Evolutionary conservation across 2,797 vertebrate species (phyloP).

Genomic region (Coendou prehensilis): DNA sequence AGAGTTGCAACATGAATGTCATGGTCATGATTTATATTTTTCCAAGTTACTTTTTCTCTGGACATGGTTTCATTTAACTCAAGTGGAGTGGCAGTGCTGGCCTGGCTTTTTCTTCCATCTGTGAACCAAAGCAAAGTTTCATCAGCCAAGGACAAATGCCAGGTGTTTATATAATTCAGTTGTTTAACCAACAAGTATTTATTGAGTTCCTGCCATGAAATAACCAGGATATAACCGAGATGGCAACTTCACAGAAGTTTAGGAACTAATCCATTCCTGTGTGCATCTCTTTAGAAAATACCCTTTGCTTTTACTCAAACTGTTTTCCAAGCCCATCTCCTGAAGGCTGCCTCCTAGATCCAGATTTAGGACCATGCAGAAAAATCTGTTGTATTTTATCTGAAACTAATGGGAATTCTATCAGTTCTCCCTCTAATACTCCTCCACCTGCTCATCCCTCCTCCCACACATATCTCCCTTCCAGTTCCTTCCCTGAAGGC

Average conservation of each 20-base stretch:
- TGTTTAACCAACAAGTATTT: background rate
- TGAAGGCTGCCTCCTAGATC: constrained; percentile 18
- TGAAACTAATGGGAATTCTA: constrained; percentile 25
- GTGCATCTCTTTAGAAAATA: constrained; percentile 14
- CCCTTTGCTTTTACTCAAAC: constrained; percentile 26
- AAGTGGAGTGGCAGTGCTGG: constrained; percentile 12
- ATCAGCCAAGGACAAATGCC: background rate
- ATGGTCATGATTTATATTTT: constrained; percentile 22
- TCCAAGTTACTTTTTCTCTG: constrained; percentile 59
- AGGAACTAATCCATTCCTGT: background rate
- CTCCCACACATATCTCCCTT: background rate
- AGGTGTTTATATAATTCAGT: background rate
- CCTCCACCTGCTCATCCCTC: background rate
- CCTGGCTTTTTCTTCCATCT: background rate
- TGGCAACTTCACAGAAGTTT: background rate
- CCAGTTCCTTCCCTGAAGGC: background rate
- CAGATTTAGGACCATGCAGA: background rate
- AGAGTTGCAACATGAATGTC: background rate
- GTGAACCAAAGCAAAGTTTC: constrained; percentile 44
- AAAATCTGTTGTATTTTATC: constrained; percentile 25
- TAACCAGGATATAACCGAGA: background rate
- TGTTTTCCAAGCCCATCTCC: constrained; percentile 40
- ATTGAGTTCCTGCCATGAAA: background rate
- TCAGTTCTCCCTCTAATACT: constrained; percentile 7
- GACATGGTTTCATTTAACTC: constrained; percentile 32